Percentiles rank a stretch among this genome's conserved stretches.
Conservation (phyloP, 1,140 invertebrate genomes). For the Melanaphis sacchari region DNA sequence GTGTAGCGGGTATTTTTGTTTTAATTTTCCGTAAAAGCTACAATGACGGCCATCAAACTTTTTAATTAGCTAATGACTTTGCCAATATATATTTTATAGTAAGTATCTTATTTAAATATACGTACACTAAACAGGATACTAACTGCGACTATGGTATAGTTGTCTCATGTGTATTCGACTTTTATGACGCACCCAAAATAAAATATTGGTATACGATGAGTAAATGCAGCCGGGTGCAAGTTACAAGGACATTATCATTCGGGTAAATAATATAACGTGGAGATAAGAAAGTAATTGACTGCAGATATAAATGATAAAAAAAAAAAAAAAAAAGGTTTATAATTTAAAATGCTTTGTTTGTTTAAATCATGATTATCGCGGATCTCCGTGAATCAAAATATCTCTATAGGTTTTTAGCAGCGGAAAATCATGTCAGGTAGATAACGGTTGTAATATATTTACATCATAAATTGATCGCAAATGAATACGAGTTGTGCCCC, state of each 20-base stretch:
- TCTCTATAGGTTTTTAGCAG: background rate
- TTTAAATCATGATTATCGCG: background rate
- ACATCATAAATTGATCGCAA: too few relatives aligned
- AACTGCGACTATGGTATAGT: background rate
- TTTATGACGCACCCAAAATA: background rate
- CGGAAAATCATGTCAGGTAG: too few relatives aligned
- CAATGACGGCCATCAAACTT: background rate
- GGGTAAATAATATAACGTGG: background rate
- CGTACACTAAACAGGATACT: background rate
- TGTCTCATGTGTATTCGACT: background rate
- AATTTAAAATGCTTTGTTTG: background rate
- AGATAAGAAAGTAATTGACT: background rate
- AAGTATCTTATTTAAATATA: background rate
- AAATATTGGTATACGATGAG: background rate
- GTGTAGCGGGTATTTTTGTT: background rate
- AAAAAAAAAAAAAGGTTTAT: background rate
- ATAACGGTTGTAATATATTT: too few relatives aligned
- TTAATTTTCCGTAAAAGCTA: background rate
- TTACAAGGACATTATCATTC: background rate
- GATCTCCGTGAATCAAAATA: too few relatives aligned
- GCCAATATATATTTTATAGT: background rate
- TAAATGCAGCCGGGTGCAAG: background rate
- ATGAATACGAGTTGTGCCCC: too few relatives aligned
- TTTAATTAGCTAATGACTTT: background rate
- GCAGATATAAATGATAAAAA: background rate